Conservation (phyloP, 2,888 invertebrate species). For the Glaucopsyche alexis region DNA sequence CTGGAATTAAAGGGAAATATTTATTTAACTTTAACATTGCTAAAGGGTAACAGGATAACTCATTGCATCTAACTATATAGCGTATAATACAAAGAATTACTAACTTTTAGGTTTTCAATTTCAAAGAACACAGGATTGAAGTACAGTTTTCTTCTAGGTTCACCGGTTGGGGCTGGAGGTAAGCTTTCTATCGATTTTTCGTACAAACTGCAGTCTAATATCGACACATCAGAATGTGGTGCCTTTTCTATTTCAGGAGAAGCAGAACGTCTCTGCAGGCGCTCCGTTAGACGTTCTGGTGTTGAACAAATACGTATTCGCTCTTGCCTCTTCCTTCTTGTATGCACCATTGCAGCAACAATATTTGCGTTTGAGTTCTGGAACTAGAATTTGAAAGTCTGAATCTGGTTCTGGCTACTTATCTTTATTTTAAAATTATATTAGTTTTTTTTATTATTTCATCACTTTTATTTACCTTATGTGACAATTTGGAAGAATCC, state of each 20-base stretch:
- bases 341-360: conserved; percentile 70
- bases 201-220: conserved; percentile 66
- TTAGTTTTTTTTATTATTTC: conserved; percentile 12
- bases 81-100: conserved; percentile 37
- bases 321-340: conserved; percentile 64
- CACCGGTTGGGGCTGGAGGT: conserved; percentile 61
- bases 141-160: conserved; percentile 86
- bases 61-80: too few relatives aligned
- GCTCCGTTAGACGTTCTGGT: conserved; percentile 57
- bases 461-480: conserved; percentile 49
- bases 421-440: not conserved
- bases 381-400: conserved; percentile 48
- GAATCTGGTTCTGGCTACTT: not conserved
- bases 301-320: conserved; percentile 52
- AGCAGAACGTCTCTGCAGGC: conserved; percentile 62
- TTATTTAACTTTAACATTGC: not conserved
- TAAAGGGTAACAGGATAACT: not conserved
- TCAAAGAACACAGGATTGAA: conserved; percentile 96
- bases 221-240: conserved; percentile 72
- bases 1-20: conserved; percentile 65
- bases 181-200: conserved; percentile 48
- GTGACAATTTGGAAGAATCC: conserved; percentile 57
- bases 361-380: conserved; percentile 65
- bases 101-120: conserved; percentile 89
- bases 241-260: conserved; percentile 72